A percentile compares a stretch with the other conserved stretches of the same genome.
phyloP scores from a whole-genome alignment of 1,140 invertebrate species.

The Drosophila pseudoananassae region DNA sequence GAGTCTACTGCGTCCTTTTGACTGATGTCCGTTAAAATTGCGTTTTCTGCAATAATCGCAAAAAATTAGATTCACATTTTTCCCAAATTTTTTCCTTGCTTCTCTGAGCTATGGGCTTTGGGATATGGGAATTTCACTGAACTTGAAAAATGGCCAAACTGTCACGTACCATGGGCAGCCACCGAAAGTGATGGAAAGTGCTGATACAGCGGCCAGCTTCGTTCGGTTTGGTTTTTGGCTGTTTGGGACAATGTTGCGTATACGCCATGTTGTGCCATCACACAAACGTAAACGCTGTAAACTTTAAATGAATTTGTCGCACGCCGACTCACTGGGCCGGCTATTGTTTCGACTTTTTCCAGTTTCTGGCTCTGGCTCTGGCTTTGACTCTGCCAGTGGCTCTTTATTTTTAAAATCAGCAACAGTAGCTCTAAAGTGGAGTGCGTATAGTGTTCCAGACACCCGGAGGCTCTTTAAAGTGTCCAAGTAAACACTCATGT shows the following conservation, averaged over 20 bases:
- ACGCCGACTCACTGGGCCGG: conserved; percentile 4
- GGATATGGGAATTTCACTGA: conserved; percentile 14
- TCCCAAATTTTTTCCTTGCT: conserved; percentile 23
- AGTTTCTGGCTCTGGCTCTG: not conserved
- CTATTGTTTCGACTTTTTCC: conserved; percentile 12
- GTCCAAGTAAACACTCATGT: conserved; percentile 12
- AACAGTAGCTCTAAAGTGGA: conserved; percentile 19
- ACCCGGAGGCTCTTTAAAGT: conserved; percentile 14
- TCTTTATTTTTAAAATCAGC: conserved; percentile 32
- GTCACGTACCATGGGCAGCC: conserved; percentile 63
- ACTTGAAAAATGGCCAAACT: conserved; percentile 70
- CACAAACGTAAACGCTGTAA: conserved; percentile 22
- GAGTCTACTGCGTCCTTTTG: conserved; percentile 19
- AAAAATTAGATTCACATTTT: conserved; percentile 67
- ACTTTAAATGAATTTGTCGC: conserved; percentile 68
- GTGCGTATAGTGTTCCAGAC: conserved; percentile 18
- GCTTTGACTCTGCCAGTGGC: not conserved
- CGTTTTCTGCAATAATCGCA: conserved; percentile 67
- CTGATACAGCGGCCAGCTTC: conserved; percentile 42
- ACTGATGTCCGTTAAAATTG: conserved; percentile 57
- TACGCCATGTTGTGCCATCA: conserved; percentile 52
- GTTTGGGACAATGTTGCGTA: conserved; percentile 47
- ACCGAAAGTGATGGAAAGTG: conserved; percentile 46
- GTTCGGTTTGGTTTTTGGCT: conserved; percentile 3
- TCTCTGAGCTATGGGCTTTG: conserved; percentile 10